Percentiles rank a stretch among this genome's conserved stretches.
Conservation (phyloP, 2,113 vertebrate species). For the Hydrolagus affinis region DNA sequence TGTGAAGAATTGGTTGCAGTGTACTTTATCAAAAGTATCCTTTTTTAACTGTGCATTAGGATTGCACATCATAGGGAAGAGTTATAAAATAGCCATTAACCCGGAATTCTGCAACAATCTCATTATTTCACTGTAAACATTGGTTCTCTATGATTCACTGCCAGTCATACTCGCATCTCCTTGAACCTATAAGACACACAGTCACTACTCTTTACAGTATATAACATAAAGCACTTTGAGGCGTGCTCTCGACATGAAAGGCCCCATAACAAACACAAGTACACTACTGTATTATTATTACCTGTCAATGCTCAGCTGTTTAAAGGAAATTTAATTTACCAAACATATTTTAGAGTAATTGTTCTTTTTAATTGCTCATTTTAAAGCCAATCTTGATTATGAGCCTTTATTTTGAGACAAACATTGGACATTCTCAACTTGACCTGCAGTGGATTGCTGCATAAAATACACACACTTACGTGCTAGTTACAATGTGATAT, state of each 20-base stretch:
- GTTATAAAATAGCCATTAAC: no score
- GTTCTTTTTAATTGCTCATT: neutral
- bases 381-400: neutral
- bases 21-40: no score
- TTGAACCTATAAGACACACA: no score
- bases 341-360: neutral
- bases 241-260: no score
- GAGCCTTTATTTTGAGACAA: no score
- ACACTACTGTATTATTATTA: no score
- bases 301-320: neutral
- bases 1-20: no score
- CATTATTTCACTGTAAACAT: neutral
- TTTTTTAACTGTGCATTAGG: no score
- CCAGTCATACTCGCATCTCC: neutral
- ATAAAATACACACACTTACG: neutral
- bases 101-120: neutral
- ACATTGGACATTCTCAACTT: neutral
- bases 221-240: no score
- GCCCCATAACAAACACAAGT: no score
- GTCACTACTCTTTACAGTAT: no score
- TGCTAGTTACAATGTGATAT: neutral
- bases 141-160: neutral
- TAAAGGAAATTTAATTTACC: slow-evolving; percentile 6
- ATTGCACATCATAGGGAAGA: no score
- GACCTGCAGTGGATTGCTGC: neutral